Conservation (phyloP, 2,888 invertebrate genomes). For the Drosophila multiciliata region DNA sequence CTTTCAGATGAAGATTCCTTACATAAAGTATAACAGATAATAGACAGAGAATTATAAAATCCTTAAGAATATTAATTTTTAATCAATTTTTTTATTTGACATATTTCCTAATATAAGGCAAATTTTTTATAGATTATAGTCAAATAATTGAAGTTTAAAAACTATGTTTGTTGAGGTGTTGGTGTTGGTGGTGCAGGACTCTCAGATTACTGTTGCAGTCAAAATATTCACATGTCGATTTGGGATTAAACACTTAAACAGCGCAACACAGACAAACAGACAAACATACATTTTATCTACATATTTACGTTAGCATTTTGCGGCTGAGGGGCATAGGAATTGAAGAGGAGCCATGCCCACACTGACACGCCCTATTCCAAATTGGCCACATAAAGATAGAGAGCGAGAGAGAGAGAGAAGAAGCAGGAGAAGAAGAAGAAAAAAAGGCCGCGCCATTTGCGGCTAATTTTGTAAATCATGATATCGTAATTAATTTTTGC, state of each 20-base stretch:
- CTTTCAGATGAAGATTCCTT: not conserved
- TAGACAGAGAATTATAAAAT: not conserved
- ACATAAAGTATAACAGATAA: not conserved
- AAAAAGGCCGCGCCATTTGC: conserved; percentile 74
- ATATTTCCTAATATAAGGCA: not conserved
- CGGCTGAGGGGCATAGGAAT: not conserved
- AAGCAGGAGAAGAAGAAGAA: conserved; percentile 6
- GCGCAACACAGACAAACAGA: not conserved
- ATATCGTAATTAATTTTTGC: conserved; percentile 80
- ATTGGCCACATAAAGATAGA: conserved; percentile 12
- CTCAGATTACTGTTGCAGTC: not conserved
- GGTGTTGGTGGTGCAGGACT: not conserved
- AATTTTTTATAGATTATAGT: not conserved
- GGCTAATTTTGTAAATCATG: conserved; percentile 80
- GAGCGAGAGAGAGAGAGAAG: not conserved
- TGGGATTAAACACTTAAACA: not conserved
- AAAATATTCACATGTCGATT: not conserved
- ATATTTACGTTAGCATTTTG: conserved; percentile 1
- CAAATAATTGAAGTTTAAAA: not conserved
- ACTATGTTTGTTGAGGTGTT: not conserved
- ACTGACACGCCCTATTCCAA: conserved; percentile 35
- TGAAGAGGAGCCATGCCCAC: conserved; percentile 11
- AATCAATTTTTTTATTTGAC: not conserved
- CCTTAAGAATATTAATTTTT: not conserved
- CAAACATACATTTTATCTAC: not conserved